Base-by-base conservation (phyloP, 2,888 invertebrate genomes). In the Drosophila pseudotakahashii region DNA sequence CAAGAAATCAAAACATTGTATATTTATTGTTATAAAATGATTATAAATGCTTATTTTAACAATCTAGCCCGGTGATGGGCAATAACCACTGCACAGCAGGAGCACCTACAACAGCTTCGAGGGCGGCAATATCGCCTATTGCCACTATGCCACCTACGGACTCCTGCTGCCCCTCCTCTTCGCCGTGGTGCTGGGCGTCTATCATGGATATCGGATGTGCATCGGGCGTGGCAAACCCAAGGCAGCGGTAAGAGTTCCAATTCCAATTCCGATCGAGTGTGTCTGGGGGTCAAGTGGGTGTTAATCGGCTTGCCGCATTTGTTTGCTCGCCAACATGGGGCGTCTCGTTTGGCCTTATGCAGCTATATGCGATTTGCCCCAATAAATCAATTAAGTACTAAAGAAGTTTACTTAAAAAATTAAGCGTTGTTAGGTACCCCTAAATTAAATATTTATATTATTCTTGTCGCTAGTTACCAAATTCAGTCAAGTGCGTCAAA, bases 141-240 rank as follows among this genome's bases (percentile, higher is more conserved):
- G 95, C 78, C 92, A 95, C 72, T 95, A 94, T 93, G 94, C 94
- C n/a, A 94, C 95, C 58, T 94, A 94, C 80, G 95, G 95, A 3
- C 93, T 95, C 2, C 77, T 95, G 10, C 92, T 95, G 13, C 93
- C 95, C 34, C 90, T 95, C 34, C 91, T 94, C n/a, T 94, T 95
- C 85, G 93, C 94, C 19, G 86, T 95, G 7, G 93, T 94, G n/a
- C 93, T 95, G 92, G 93, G 94, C 4, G 92, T 94, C 64, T 95
- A 94, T 82, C 95, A 96, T 89, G 94, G 95, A 84, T 95, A 94
- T 89, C 93, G 95, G 89, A 94, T 95, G 19, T 94, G 94, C 79
- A 94, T 94, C 67, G 94, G 93, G 78, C 93, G 93, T 84, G 94
- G 94, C 6, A 92, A 93, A 77, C 86, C 89, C 44, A 90, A 90